Percentiles rank a stretch among this genome's conserved stretches.
Evolutionary conservation across 2,888 invertebrate species (phyloP).

Genomic region (Auanema sp.): DNA sequence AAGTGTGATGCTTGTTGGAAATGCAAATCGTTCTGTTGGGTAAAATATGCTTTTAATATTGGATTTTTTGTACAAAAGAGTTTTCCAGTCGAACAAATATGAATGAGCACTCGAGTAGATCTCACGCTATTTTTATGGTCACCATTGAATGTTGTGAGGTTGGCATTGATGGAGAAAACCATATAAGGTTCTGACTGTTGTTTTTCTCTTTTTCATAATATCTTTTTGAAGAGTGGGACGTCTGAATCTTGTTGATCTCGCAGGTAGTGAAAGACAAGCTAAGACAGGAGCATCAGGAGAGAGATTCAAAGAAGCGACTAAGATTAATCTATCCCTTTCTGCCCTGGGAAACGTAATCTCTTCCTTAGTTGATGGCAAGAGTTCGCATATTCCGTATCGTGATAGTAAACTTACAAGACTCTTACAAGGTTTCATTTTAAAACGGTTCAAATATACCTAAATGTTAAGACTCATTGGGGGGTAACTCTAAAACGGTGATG

Average conservation of each 20-base stretch:
- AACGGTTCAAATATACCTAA: not conserved
- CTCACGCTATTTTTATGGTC: slow-evolving; percentile 97
- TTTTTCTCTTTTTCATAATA: slow-evolving; percentile 3
- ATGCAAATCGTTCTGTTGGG: slow-evolving; percentile 89
- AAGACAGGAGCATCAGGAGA: slow-evolving; percentile 80
- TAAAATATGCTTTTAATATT: slow-evolving; percentile 43
- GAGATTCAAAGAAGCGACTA: slow-evolving; percentile 81
- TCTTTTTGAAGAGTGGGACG: slow-evolving; percentile 76
- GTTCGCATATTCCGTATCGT: slow-evolving; percentile 93
- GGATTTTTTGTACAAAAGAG: not conserved
- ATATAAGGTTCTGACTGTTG: slow-evolving; percentile 68
- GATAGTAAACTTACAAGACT: slow-evolving; percentile 93
- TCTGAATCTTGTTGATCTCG: slow-evolving; percentile 93
- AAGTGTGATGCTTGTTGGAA: slow-evolving; percentile 88
- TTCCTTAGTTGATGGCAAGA: slow-evolving; percentile 93
- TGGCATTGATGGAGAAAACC: slow-evolving; percentile 71
- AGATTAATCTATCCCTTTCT: slow-evolving; percentile 94
- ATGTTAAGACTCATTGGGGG: slow-evolving; percentile 83
- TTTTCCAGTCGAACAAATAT: slow-evolving; percentile 77
- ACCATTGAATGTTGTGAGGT: slow-evolving; percentile 87
- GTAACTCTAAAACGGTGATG: slow-evolving; percentile 98
- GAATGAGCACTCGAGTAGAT: slow-evolving; percentile 88
- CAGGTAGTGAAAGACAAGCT: slow-evolving; percentile 93
- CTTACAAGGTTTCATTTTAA: slow-evolving; percentile 74
- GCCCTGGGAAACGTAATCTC: slow-evolving; percentile 97